These are phyloP conservation scores for Platysteira castanea DNA, from an alignment of 2,113 vertebrate genomes.

Conservation along the genomic window DNA sequence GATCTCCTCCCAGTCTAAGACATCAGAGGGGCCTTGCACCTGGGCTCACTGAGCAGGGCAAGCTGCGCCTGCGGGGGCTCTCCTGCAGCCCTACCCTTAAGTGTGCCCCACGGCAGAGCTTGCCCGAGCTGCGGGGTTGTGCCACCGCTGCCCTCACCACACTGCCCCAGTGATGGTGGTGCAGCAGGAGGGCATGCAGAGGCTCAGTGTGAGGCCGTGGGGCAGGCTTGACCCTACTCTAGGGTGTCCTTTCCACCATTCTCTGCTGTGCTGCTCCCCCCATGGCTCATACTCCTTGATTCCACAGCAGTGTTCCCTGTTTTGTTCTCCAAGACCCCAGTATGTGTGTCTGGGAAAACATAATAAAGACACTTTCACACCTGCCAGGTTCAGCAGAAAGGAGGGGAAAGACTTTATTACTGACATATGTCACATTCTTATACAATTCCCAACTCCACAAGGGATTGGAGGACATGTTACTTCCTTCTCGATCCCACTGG, in stretches of 20 bases:
- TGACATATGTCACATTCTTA: no score
- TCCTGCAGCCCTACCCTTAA: background rate
- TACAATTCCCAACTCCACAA: no score
- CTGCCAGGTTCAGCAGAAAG: no score
- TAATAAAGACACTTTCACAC: no score
- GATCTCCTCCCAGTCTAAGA: fast-evolving
- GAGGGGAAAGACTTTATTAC: no score
- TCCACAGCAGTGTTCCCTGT: background rate
- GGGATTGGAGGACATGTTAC: no score
- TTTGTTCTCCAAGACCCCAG: background rate
- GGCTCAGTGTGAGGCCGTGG: background rate
- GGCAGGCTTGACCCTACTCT: background rate
- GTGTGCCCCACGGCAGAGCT: background rate
- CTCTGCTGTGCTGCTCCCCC: background rate
- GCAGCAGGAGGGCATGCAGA: background rate
- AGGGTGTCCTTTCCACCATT: background rate
- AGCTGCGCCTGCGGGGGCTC: background rate
- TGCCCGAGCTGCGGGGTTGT: background rate
- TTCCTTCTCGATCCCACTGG: no score
- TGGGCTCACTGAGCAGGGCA: background rate
- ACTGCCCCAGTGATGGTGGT: fast-evolving
- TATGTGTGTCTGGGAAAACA: no score
- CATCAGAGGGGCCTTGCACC: background rate
- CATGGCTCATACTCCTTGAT: background rate
- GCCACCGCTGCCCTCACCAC: fast-evolving